A percentile compares a stretch with the other conserved stretches of the same genome.
Conservation (phyloP, 2,888 invertebrate species). For the Nesidiocoris tenuis region DNA sequence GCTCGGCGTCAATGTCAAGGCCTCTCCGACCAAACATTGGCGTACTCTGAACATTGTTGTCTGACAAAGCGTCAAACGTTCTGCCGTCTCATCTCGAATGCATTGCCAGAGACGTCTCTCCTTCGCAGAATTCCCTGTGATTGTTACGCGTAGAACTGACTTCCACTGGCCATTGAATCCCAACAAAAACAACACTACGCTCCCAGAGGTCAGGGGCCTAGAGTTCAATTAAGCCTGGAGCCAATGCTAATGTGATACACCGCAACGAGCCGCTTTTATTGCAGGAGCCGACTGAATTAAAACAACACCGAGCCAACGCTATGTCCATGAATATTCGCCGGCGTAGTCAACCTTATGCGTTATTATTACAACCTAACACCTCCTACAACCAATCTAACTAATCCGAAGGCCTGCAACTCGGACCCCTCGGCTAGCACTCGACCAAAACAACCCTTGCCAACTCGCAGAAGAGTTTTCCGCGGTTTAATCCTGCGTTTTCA, state of each 20-base stretch:
- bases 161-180: too few species aligned
- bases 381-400: conserved; percentile 39
- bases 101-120: too few species aligned
- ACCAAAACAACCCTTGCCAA: not conserved
- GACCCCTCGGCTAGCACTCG: not conserved
- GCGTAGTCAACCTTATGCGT: conserved; percentile 25
- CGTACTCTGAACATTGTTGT: too few species aligned
- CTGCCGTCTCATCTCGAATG: too few species aligned
- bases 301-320: conserved; percentile 3
- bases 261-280: conserved; percentile 34
- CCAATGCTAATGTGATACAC: conserved; percentile 38
- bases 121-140: too few species aligned
- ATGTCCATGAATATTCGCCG: conserved; percentile 26
- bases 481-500: not conserved
- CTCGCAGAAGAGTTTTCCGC: not conserved
- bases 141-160: too few species aligned
- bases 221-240: not conserved
- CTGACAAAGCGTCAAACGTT: too few species aligned
- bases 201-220: not conserved
- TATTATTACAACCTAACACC: conserved; percentile 36
- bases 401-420: conserved; percentile 2
- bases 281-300: conserved; percentile 26
- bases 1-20: too few species aligned
- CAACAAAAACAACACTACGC: not conserved
- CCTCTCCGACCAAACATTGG: too few species aligned